A percentile compares a stretch with the other conserved stretches of the same genome.
Conservation (phyloP, 2,888 invertebrate genomes). For the Phania funesta region DNA sequence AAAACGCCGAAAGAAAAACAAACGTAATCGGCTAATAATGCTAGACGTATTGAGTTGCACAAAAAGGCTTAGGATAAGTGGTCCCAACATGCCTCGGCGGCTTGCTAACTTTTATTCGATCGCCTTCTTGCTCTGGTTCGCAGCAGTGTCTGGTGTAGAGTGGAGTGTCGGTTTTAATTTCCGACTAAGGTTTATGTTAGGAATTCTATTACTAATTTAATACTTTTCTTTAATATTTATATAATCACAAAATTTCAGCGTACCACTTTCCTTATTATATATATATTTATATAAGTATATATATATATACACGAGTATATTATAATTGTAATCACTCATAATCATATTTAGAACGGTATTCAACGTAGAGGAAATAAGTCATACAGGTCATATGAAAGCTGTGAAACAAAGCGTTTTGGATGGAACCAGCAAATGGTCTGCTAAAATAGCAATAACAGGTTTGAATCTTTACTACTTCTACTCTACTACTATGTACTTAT, state of each 20-base stretch:
- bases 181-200: background rate
- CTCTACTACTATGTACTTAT: background rate
- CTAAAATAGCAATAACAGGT: slow-evolving; percentile 99
- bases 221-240: no score
- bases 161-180: background rate
- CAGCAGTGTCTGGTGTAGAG: background rate
- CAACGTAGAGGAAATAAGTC: slow-evolving; percentile 96
- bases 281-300: background rate
- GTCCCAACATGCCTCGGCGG: no score
- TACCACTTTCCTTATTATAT: background rate
- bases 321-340: slow-evolving; percentile 52
- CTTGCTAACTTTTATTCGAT: no score
- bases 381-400: slow-evolving; percentile 97
- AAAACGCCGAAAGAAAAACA: no score
- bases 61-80: no score
- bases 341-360: slow-evolving; percentile 90
- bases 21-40: no score
- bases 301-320: slow-evolving; percentile 32
- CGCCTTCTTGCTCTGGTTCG: no score
- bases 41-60: no score
- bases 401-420: slow-evolving; percentile 99
- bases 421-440: slow-evolving; percentile 99
- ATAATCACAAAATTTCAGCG: no score
- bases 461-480: slow-evolving; percentile 81
- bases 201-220: background rate